Percentiles rank a stretch among this genome's conserved stretches.
Conservation (phyloP, 2,888 invertebrate species). For the Augochlorella aurata region DNA sequence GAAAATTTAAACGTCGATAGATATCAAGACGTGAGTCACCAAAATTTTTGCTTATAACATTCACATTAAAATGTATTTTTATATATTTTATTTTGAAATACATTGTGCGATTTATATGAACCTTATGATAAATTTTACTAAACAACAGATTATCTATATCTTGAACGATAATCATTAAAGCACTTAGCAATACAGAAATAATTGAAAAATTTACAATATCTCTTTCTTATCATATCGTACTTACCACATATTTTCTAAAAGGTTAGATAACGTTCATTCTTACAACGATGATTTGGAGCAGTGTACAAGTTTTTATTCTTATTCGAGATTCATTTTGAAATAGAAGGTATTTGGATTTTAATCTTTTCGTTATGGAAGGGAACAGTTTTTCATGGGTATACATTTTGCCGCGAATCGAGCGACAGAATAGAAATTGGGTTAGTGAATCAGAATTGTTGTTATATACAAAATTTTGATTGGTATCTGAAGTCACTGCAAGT, state of each 20-base stretch:
- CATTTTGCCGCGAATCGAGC: not conserved
- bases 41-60: not conserved
- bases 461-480: not conserved
- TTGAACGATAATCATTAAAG: not conserved
- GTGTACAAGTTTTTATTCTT: not conserved
- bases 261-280: slow-evolving; percentile 25
- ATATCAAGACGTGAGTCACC: slow-evolving; percentile 47
- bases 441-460: not conserved
- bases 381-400: not conserved
- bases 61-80: not conserved
- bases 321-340: not conserved
- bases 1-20: slow-evolving; percentile 29
- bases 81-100: not conserved
- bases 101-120: too few relatives aligned
- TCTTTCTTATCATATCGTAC: not conserved
- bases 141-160: not conserved
- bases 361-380: not conserved
- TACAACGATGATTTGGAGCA: slow-evolving; percentile 3
- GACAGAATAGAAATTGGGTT: not conserved
- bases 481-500: not conserved
- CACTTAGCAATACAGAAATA: not conserved
- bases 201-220: not conserved
- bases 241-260: not conserved
- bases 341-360: not conserved
- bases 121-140: not conserved